These are phyloP conservation scores for Psittacula cyanocephala DNA, from an alignment of 2,113 vertebrate genomes.

Conservation along the genomic window DNA sequence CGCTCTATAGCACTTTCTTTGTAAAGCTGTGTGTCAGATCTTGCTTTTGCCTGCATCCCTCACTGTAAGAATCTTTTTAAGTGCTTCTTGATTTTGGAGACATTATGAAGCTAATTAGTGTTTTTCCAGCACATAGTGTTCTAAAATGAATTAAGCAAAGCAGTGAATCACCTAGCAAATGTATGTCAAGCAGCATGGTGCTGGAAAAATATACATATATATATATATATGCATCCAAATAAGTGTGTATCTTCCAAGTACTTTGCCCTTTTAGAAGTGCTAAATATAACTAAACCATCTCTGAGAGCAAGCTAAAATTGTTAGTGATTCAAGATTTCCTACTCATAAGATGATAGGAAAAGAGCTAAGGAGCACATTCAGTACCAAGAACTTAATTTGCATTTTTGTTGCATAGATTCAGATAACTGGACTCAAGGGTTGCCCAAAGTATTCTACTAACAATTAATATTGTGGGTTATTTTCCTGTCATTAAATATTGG, in stretches of 20 bases:
- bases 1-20: not conserved
- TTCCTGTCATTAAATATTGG: not conserved
- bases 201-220: not conserved
- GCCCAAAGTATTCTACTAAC: not conserved
- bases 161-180: conserved; percentile 3
- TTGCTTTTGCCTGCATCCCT: not conserved
- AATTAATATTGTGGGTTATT: not conserved
- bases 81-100: not conserved
- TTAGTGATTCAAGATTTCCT: not conserved
- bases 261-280: conserved; percentile 15
- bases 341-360: not conserved
- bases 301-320: not conserved
- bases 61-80: not conserved
- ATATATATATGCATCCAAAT: not conserved
- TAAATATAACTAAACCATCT: conserved; percentile 30
- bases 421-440: not conserved
- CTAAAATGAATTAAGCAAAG: not conserved
- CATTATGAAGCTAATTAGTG: not conserved
- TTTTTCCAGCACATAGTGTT: not conserved
- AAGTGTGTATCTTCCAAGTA: conserved; percentile 1
- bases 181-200: not conserved
- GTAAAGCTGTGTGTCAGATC: not conserved
- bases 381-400: not conserved
- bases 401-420: not conserved
- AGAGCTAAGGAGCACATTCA: not conserved